Evolutionary conservation across 2,888 invertebrate genomes (phyloP).

Genomic region (Gymnoscelis rufifasciata): DNA sequence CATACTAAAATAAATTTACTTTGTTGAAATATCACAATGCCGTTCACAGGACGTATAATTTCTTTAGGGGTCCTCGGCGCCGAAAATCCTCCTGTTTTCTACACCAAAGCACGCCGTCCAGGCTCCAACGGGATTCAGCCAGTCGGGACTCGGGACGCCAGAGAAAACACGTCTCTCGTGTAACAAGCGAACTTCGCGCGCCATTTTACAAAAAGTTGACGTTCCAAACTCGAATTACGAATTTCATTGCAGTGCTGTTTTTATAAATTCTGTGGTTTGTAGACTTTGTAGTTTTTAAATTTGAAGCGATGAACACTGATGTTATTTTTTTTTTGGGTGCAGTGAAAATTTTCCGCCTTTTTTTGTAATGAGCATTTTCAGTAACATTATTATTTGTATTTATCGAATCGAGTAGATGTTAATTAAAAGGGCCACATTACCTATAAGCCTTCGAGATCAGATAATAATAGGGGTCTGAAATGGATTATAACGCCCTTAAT

Average conservation of each 20-base stretch:
- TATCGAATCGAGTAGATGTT: neutral
- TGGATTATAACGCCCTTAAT: conserved; percentile 2
- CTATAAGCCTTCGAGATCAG: conserved; percentile 9
- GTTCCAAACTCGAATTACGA: conserved; percentile 6
- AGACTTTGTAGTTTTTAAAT: conserved; percentile 9
- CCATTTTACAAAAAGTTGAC: conserved; percentile 30
- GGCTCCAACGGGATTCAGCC: conserved; percentile 30
- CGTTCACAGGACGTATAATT: too few relatives aligned
- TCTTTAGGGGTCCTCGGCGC: too few relatives aligned
- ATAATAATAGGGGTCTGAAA: conserved; percentile 6
- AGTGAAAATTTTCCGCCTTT: too few relatives aligned
- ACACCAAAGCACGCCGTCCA: conserved; percentile 21
- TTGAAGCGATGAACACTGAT: conserved; percentile 9
- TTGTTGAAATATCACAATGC: too few relatives aligned
- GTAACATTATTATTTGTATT: neutral
- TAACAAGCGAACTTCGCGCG: conserved; percentile 37
- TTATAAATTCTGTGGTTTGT: conserved; percentile 1
- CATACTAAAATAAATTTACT: too few relatives aligned
- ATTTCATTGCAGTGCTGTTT: too few relatives aligned
- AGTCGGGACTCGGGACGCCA: conserved; percentile 18
- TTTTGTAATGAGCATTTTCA: neutral
- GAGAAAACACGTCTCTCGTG: conserved; percentile 27
- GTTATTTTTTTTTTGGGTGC: neutral
- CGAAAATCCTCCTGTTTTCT: conserved; percentile 7
- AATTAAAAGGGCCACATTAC: conserved; percentile 10